These are phyloP conservation scores for Lymantria monacha DNA, from an alignment of 2,888 invertebrate genomes.

Conservation along the genomic window DNA sequence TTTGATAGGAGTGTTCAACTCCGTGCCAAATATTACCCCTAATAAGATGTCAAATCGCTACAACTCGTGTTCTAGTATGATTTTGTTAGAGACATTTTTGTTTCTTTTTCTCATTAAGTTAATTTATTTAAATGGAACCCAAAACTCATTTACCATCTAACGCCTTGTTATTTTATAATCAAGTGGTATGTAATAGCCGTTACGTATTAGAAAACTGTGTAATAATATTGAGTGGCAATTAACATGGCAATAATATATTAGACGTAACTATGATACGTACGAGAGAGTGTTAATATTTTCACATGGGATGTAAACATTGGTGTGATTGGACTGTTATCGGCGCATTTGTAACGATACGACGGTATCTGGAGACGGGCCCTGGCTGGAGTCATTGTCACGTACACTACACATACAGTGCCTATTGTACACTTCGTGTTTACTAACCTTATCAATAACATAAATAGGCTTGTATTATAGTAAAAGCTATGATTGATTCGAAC, in stretches of 20 bases:
- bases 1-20: too few relatives aligned
- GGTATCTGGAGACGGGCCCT: conserved; percentile 41
- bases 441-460: conserved; percentile 72
- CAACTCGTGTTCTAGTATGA: too few relatives aligned
- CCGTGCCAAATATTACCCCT: too few relatives aligned
- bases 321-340: conserved; percentile 61
- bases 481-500: conserved; percentile 31
- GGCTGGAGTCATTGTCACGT: conserved; percentile 71
- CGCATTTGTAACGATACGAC: conserved; percentile 45
- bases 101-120: too few relatives aligned
- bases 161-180: too few relatives aligned
- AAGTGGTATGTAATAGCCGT: too few relatives aligned
- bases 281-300: conserved; percentile 27
- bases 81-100: too few relatives aligned
- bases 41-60: too few relatives aligned
- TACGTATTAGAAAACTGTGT: too few relatives aligned
- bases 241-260: conserved; percentile 2
- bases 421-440: conserved; percentile 67
- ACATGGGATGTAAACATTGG: conserved; percentile 40
- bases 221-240: background rate
- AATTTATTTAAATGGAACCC: too few relatives aligned
- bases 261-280: conserved; percentile 14
- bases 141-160: too few relatives aligned
- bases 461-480: conserved; percentile 22
- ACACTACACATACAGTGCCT: conserved; percentile 47